phyloP scores from a whole-genome alignment of 2,888 invertebrate species.

The Slavum lentiscoides region DNA sequence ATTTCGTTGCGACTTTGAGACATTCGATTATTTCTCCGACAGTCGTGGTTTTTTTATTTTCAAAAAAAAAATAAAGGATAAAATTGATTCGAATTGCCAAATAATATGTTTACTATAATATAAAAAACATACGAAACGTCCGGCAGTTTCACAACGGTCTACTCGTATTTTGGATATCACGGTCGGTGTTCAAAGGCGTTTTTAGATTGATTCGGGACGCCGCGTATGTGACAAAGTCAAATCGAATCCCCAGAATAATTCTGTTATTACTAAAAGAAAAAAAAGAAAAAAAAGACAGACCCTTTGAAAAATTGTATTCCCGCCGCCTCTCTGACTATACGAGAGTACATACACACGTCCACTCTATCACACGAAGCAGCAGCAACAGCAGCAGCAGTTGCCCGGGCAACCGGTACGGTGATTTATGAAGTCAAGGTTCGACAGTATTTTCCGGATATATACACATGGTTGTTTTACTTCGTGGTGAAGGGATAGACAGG shows the following conservation, averaged over 20 bases:
- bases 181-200: slow-evolving; percentile 20
- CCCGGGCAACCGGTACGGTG: slow-evolving; percentile 42
- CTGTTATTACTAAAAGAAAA: slow-evolving; percentile 33
- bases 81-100: background rate
- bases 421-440: slow-evolving; percentile 49
- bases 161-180: slow-evolving; percentile 1
- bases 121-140: background rate
- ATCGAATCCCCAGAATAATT: slow-evolving; percentile 33
- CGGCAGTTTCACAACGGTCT: background rate
- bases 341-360: background rate
- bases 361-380: background rate
- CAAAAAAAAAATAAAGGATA: too few species aligned
- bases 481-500: background rate
- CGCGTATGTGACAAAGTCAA: slow-evolving; percentile 36
- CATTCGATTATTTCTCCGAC: too few species aligned
- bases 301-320: slow-evolving; percentile 32
- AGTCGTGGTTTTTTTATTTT: too few species aligned
- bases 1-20: too few species aligned
- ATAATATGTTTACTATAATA: too few species aligned
- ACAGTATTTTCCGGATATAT: slow-evolving; percentile 34
- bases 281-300: slow-evolving; percentile 9
- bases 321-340: background rate
- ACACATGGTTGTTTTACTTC: slow-evolving; percentile 42
- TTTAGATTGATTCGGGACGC: slow-evolving; percentile 28
- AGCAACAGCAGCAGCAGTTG: slow-evolving; percentile 7